Base-by-base conservation (phyloP, 2,113 vertebrate species). In the Zootoca vivipara region DNA sequence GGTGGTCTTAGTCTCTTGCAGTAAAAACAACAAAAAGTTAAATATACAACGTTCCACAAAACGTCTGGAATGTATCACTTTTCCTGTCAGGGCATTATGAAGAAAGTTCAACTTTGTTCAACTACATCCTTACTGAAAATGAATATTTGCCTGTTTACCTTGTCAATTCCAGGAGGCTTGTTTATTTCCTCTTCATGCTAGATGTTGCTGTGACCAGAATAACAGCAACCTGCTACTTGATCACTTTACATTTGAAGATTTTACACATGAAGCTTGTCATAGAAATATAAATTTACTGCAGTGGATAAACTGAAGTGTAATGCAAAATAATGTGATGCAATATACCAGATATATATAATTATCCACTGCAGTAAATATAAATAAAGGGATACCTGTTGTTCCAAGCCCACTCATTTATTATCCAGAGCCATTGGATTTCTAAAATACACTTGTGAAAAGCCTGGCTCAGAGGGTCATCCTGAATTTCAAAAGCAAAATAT, bases 321-420 rank as follows among this genome's bases (percentile, higher is more conserved):
- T n/a, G n/a, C n/a, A n/a, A n/a, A n/a, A n/a, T n/a, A n/a, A n/a
- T n/a, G n/a, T n/a, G n/a, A n/a, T n/a, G n/a, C n/a, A n/a, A n/a
- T n/a, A n/a, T n/a, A n/a, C n/a, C n/a, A n/a, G n/a, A n/a, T n/a
- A n/a, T n/a, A n/a, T n/a, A n/a, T n/a, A n/a, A n/a, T n/a, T 86
- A 79, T 79, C 40, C 35, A 56, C 75, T 26, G 85, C 85, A 46
- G 33, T 78, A 78, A 86, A 78, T 33, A 38, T 86, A n/a, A 79
- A 86, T 86, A 79, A 79, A 79, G 40, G 75, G 30, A 70, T 42
- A 86, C 75, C 64, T 86, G 85, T 38, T 12, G 9, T 18, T 26
- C 30, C 40, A 79, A 75, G n/a, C 22, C 4, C n/a, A 24, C 38
- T 52, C 65, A 64, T 79, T 86, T 86, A 79, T 46, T 64, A 15